Evolutionary conservation across 1,140 invertebrate genomes (phyloP).

Genomic region (Streblospio benedicti): DNA sequence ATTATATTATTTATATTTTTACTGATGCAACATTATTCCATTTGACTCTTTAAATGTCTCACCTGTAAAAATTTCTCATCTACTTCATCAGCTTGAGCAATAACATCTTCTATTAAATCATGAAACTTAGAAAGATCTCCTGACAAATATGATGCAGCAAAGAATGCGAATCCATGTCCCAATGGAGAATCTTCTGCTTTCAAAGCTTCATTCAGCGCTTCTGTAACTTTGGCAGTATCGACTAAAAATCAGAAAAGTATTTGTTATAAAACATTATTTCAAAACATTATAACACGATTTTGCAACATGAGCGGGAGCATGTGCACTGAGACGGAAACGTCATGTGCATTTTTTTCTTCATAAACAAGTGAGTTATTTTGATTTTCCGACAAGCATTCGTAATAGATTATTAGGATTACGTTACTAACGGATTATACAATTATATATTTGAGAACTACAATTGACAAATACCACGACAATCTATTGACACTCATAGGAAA

Average conservation of each 20-base stretch:
- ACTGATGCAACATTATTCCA: too few species aligned
- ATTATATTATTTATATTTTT: too few species aligned
- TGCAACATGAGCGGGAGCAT: neutral
- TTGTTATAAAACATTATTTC: neutral
- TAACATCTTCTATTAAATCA: constrained; percentile 76
- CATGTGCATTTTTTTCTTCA: too few species aligned
- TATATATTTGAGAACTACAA: too few species aligned
- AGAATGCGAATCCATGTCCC: constrained; percentile 72
- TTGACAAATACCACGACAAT: too few species aligned
- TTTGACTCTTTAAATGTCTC: too few species aligned
- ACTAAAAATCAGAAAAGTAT: constrained; percentile 19
- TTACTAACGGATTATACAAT: too few species aligned
- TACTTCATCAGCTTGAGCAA: constrained; percentile 90
- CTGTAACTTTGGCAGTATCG: constrained; percentile 46
- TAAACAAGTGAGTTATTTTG: too few species aligned
- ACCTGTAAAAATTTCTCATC: constrained; percentile 64
- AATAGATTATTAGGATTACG: too few species aligned
- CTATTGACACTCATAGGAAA: too few species aligned
- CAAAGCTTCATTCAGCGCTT: constrained; percentile 26
- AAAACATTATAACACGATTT: neutral
- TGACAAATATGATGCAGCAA: constrained; percentile 60
- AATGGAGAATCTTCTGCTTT: constrained; percentile 41
- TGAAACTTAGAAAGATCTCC: constrained; percentile 57
- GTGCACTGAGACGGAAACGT: too few species aligned
- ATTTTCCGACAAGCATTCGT: too few species aligned